Percentiles rank a stretch among this genome's conserved stretches.
phyloP scores from a whole-genome alignment of 1,140 invertebrate genomes.

The Euborellia annulipes region DNA sequence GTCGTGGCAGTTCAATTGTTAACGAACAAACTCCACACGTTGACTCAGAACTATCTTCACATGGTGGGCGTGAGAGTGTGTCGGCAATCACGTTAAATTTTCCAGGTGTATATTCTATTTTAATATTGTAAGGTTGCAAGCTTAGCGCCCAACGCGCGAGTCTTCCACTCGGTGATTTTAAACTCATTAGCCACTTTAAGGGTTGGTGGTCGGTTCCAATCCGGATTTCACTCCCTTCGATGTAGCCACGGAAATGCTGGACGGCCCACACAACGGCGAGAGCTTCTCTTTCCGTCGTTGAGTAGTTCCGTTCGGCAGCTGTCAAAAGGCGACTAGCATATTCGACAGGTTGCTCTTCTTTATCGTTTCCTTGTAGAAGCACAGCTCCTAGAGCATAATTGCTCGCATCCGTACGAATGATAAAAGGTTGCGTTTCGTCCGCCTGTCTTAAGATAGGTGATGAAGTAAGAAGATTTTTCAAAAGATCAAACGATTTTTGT shows the following conservation, averaged over 20 bases:
- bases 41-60: too few species aligned
- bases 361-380: slow-evolving; percentile 17
- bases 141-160: slow-evolving; percentile 32
- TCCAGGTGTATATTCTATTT: slow-evolving; percentile 28
- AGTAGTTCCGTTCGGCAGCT: slow-evolving; percentile 18
- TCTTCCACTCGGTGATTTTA: slow-evolving; percentile 29
- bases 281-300: slow-evolving; percentile 25
- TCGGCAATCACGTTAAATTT: slow-evolving; percentile 23
- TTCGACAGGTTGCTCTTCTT: slow-evolving; percentile 18
- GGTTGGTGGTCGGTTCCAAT: slow-evolving; percentile 34
- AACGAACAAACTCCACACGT: too few species aligned
- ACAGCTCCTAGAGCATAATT: slow-evolving; percentile 16
- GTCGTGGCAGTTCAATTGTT: too few species aligned
- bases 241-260: slow-evolving; percentile 29
- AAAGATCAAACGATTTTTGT: slow-evolving; percentile 5
- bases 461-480: slow-evolving; percentile 13
- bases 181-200: slow-evolving; percentile 28
- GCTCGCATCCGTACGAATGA: slow-evolving; percentile 19
- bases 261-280: slow-evolving; percentile 27
- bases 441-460: slow-evolving; percentile 16
- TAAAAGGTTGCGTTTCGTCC: slow-evolving; percentile 19
- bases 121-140: slow-evolving; percentile 30
- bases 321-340: slow-evolving; percentile 18
- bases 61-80: too few species aligned
- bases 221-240: slow-evolving; percentile 31